Evolutionary conservation across 2,888 invertebrate species (phyloP), one percentile per base, ranked within the genome.

Genomic region (Lochmaea crataegi): DNA sequence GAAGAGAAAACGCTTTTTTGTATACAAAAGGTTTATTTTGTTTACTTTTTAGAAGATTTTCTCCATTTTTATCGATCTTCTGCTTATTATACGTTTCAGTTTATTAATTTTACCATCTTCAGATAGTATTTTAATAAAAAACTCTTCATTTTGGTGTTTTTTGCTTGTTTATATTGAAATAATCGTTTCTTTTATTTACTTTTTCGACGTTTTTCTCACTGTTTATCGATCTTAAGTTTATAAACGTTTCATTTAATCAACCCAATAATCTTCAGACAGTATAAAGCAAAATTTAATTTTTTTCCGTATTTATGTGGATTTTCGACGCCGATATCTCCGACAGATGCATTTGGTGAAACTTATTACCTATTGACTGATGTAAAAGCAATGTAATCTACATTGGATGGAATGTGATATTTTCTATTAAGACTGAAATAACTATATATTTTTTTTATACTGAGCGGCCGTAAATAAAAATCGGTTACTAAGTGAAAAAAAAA

Each of bases 371-470:
- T 53, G 53, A 53, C 18, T 18, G 53, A 53, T 53, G 53, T 53
- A 18, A 71, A 73, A 65, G 66, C 71, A 72, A 75, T 76, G 76
- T 77, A 66, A 66, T 64, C 80, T 76, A 81, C 82, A 84, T 85
- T 83, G 83, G 82, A 83, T 81, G 83, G 84, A 83, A 85, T 88
- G 88, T 88, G 88, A 88, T 88, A 88, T 88, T 87, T 87, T 87
- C 87, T 86, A 86, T 70, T 79, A 87, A 88, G 88, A 88, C 88
- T 88, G 88, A 88, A 86, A 85, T 85, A 85, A 78, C 80, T 85
- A 84, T 83, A 84, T 85, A 85, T 85, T 84, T 86, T 86, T 85
- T 83, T 85, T 85, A 83, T 83, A 83, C 75, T 74, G 76, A 68
- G 73, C 74, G 69, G 32, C 61, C 61, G 61, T 58, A 61, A 67